Evolutionary conservation across 2,888 invertebrate genomes (phyloP).

Genomic region (Tridacna crocea): DNA sequence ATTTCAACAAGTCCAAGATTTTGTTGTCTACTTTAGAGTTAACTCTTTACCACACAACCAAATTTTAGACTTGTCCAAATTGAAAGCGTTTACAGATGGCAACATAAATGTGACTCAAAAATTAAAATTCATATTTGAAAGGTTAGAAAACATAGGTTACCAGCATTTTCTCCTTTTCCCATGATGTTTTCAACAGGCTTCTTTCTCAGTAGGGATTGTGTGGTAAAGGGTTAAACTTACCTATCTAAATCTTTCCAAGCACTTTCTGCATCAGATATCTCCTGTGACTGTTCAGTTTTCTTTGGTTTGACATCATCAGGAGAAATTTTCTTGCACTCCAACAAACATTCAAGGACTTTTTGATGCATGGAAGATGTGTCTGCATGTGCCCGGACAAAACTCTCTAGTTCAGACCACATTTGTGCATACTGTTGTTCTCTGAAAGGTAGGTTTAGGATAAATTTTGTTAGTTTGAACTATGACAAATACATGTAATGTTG

Average conservation of each 20-base stretch:
- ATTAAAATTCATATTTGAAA: too few relatives aligned
- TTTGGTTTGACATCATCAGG: conserved; percentile 80
- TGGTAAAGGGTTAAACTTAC: conserved; percentile 54
- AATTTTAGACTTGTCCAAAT: too few relatives aligned
- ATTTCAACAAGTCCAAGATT: too few relatives aligned
- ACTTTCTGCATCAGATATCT: conserved; percentile 69
- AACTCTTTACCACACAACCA: too few relatives aligned
- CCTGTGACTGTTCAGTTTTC: conserved; percentile 58
- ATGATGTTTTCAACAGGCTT: too few relatives aligned
- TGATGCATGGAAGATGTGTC: conserved; percentile 90
- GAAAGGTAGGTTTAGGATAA: conserved; percentile 25
- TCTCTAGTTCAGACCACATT: conserved; percentile 95
- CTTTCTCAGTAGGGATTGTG: too few relatives aligned
- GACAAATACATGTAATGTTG: too few relatives aligned
- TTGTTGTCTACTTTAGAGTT: too few relatives aligned
- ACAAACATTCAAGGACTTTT: conserved; percentile 85
- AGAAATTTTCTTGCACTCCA: conserved; percentile 90
- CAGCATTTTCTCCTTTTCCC: not conserved
- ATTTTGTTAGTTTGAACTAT: not conserved
- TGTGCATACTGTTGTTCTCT: conserved; percentile 95
- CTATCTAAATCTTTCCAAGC: conserved; percentile 81
- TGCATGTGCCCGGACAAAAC: conserved; percentile 90
- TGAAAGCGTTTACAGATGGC: too few relatives aligned
- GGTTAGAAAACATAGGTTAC: not conserved
- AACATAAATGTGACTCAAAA: too few relatives aligned